Evolutionary conservation across 2,113 vertebrate genomes (phyloP).

Genomic region (Pithys albifrons): DNA sequence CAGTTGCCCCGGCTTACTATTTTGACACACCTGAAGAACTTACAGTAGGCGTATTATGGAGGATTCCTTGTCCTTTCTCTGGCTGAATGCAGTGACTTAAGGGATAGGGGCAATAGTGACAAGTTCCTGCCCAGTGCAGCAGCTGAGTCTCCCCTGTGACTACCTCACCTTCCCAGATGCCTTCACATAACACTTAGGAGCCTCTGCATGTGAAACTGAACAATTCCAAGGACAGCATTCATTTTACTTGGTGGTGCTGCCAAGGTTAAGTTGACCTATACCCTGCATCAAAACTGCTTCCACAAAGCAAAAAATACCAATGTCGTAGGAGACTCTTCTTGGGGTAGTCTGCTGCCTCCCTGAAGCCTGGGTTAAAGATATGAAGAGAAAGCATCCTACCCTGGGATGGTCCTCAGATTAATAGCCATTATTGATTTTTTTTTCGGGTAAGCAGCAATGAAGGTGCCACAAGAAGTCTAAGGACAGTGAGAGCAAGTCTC

Average conservation of each 20-base stretch:
- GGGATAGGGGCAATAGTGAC: rapidly evolving
- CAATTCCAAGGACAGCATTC: not conserved
- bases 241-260: not conserved
- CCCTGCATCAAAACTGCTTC: not conserved
- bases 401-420: not conserved
- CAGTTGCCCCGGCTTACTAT: not conserved
- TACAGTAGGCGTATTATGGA: rapidly evolving
- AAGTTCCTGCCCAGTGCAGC: not conserved
- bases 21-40: not conserved
- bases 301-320: not conserved
- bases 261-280: not conserved
- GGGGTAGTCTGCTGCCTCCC: not conserved
- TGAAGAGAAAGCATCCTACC: not conserved
- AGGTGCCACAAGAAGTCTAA: not conserved
- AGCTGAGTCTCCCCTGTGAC: not conserved
- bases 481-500: not conserved
- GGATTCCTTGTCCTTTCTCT: not conserved
- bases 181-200: not conserved
- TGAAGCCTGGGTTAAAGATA: not conserved
- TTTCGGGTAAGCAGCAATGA: not conserved
- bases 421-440: not conserved
- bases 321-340: not conserved
- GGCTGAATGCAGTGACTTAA: not conserved
- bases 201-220: not conserved
- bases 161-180: not conserved